phyloP scores from a whole-genome alignment of 1,140 invertebrate species.

The Drosophila rufa region DNA sequence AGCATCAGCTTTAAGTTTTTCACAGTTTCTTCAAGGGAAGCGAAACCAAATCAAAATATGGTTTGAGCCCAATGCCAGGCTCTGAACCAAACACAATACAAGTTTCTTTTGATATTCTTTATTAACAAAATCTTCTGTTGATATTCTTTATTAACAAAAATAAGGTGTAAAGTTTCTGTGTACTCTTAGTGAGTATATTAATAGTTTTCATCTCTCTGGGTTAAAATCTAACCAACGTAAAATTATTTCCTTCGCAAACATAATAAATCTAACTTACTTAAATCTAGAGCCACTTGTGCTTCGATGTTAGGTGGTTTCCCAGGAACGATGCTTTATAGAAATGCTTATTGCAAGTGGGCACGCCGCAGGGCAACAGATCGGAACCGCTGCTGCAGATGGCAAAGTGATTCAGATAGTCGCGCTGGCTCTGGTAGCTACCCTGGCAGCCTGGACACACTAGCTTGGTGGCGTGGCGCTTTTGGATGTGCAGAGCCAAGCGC shows the following conservation, averaged over 20 bases:
- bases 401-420: slow-evolving; percentile 51
- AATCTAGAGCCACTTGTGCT: slow-evolving; percentile 16
- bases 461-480: slow-evolving; percentile 39
- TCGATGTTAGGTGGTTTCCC: slow-evolving; percentile 34
- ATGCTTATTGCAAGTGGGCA: slow-evolving; percentile 31
- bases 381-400: slow-evolving; percentile 11
- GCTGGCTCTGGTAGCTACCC: not conserved
- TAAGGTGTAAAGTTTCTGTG: not conserved
- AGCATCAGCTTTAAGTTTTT: no score
- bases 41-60: no score
- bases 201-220: not conserved
- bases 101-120: not conserved
- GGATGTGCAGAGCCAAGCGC: slow-evolving; percentile 55
- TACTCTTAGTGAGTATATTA: slow-evolving; percentile 14
- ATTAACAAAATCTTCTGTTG: slow-evolving; percentile 8
- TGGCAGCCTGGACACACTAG: slow-evolving; percentile 38
- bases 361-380: slow-evolving; percentile 38
- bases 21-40: no score
- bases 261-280: no score
- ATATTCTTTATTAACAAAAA: not conserved
- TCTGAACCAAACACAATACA: not conserved
- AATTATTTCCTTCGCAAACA: no score
- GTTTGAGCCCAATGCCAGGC: no score
- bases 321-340: slow-evolving; percentile 38
- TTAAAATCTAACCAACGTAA: no score